Evolutionary conservation across 2,113 vertebrate genomes (phyloP).

Genomic region (Delphinapterus leucas): DNA sequence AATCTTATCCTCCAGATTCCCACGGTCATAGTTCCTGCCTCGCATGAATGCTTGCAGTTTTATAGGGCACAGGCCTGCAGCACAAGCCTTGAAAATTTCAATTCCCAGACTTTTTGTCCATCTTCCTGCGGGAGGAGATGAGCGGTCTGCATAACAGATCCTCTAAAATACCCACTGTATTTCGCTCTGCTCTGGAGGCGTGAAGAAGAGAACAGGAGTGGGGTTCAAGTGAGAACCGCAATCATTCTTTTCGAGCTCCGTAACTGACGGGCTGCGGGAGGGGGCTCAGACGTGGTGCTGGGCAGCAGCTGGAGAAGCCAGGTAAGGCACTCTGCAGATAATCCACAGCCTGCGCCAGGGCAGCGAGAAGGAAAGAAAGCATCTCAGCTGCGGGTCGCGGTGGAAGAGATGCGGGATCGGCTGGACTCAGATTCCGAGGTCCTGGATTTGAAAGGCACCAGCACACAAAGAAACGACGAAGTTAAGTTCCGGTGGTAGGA

Average conservation of each 20-base stretch:
- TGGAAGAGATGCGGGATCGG: neutral
- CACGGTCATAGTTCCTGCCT: neutral
- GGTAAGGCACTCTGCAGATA: neutral
- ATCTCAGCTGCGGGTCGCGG: neutral
- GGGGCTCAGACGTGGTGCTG: neutral
- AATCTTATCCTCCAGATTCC: neutral
- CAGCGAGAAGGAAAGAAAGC: neutral
- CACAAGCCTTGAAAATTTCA: neutral
- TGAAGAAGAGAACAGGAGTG: neutral
- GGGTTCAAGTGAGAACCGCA: neutral
- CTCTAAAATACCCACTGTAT: neutral
- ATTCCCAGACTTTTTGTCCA: neutral
- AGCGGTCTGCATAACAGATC: neutral
- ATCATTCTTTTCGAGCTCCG: neutral
- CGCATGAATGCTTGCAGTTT: neutral
- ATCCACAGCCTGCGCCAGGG: neutral
- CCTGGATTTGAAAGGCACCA: constrained; percentile 23
- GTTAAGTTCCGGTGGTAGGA: neutral
- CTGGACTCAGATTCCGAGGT: neutral
- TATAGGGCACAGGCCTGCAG: neutral
- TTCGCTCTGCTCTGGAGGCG: neutral
- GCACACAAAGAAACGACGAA: constrained; percentile 66
- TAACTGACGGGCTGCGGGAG: neutral
- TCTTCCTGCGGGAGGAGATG: neutral
- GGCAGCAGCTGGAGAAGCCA: neutral